Evolutionary conservation across 2,113 vertebrate species (phyloP), one percentile per base, ranked within the genome.

Genomic region (Siphamia tubifer): DNA sequence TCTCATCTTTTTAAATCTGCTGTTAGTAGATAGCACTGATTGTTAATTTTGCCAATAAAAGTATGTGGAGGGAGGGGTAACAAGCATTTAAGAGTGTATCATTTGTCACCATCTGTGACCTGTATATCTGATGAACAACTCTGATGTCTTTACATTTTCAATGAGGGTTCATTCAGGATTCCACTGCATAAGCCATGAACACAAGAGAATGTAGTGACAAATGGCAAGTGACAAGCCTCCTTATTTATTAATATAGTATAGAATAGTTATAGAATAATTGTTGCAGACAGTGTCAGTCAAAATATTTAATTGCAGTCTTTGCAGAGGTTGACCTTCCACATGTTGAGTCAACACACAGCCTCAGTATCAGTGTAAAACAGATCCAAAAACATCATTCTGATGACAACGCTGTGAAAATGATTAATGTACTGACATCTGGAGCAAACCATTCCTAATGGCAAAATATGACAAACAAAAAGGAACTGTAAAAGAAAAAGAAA

Each of bases 51-150:
- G 20, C 47, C 47, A 56, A 67, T 43, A 63, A 58, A 71, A 68
- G 47, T 15, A 20, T 20, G 27, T 44, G 27, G 20, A 28, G 23
- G 25, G 55, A 23, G 62, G 54, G 24, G 27, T 16, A 72, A 68
- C 44, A 57, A 24, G 4, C 39, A 0, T 69, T 67, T 67, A 72
- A 63, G 47, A 57, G 76, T 45, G 15, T 30, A 60, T 68, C 68
- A 77, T 63, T 31, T 31, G 52, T 68, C 65, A 51, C 68, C 71
- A 77, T 82, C 68, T 80, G 68, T 65, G 53, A 63, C 71, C 67
- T 45, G 28, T 2, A 17, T 49, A 54, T 57, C 54, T 51, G 32
- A 77, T 48, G 44, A 62, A 65, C n/a, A n/a, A n/a, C n/a, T n/a
- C n/a, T n/a, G n/a, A n/a, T n/a, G n/a, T n/a, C n/a, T n/a, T n/a